phyloP scores from a whole-genome alignment of 2,113 vertebrate genomes.

The Scalopus aquaticus region DNA sequence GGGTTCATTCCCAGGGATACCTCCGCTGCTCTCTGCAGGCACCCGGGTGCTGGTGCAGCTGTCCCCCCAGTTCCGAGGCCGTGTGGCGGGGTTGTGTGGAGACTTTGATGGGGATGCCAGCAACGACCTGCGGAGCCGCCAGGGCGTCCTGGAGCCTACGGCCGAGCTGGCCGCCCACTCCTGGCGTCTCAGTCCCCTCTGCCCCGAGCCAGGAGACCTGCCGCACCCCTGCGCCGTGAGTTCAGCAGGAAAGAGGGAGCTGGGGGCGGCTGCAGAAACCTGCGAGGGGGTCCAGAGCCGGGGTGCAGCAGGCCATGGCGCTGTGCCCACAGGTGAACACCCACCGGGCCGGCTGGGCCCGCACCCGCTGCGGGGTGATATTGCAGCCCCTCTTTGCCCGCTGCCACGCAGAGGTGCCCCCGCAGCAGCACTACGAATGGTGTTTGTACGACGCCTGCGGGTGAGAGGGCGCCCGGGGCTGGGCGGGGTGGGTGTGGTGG shows the following conservation, averaged over 20 bases:
- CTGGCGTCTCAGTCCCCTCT: constrained; percentile 93
- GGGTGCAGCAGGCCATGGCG: neutral
- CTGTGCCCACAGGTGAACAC: constrained; percentile 83
- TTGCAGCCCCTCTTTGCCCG: constrained; percentile 86
- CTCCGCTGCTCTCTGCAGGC: constrained; percentile 77
- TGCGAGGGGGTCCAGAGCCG: accelerated
- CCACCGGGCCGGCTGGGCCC: constrained; percentile 89
- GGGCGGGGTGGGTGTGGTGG: accelerated
- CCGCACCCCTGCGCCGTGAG: constrained; percentile 89
- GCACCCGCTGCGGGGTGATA: constrained; percentile 86
- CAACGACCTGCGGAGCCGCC: constrained; percentile 91
- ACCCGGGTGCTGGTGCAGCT: constrained; percentile 92
- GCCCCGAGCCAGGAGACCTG: constrained; percentile 89
- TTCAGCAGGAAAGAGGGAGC: accelerated
- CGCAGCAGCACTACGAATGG: constrained; percentile 92
- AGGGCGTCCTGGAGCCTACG: constrained; percentile 91
- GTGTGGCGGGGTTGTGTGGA: constrained; percentile 91
- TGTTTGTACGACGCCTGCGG: constrained; percentile 94
- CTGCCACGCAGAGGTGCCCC: constrained; percentile 89
- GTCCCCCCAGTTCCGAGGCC: constrained; percentile 86
- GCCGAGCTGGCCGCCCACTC: constrained; percentile 93
- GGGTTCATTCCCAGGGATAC: neutral
- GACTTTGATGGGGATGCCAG: constrained; percentile 93
- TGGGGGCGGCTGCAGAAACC: neutral
- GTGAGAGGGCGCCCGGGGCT: constrained; percentile 75